phyloP scores from a whole-genome alignment of 1,140 invertebrate genomes.

The Saccostrea glomerata region DNA sequence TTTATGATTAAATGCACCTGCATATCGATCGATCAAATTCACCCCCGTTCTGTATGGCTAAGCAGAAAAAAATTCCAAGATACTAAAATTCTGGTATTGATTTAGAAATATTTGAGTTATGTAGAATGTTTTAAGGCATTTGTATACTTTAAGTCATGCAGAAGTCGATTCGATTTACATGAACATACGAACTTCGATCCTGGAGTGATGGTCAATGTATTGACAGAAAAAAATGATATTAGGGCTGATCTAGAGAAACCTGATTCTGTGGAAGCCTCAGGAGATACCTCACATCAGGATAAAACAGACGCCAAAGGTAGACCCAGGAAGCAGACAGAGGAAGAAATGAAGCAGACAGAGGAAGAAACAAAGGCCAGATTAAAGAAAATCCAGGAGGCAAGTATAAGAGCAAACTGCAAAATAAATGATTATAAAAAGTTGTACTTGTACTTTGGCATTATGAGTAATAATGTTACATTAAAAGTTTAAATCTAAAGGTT shows the following conservation, averaged over 20 bases:
- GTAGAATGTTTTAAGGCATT: too few species aligned
- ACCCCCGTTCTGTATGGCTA: too few species aligned
- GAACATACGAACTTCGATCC: neutral
- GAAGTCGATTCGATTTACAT: neutral
- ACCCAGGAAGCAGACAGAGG: neutral
- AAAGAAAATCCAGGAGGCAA: neutral
- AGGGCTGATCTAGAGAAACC: neutral
- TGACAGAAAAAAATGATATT: neutral
- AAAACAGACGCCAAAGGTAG: neutral
- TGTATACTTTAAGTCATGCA: neutral
- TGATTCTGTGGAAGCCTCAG: neutral
- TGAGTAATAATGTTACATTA: neutral
- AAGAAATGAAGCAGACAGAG: neutral
- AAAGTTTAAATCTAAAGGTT: too few species aligned
- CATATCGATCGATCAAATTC: too few species aligned
- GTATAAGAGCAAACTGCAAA: neutral
- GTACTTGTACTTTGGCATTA: neutral
- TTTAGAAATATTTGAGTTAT: too few species aligned
- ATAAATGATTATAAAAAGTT: neutral
- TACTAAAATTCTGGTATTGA: too few species aligned
- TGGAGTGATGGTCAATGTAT: neutral
- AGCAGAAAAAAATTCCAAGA: too few species aligned
- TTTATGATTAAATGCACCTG: too few species aligned
- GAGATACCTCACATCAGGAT: neutral
- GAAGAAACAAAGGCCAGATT: neutral